phyloP scores from a whole-genome alignment of 1,140 invertebrate species.

The Drosophila paulistorum region DNA sequence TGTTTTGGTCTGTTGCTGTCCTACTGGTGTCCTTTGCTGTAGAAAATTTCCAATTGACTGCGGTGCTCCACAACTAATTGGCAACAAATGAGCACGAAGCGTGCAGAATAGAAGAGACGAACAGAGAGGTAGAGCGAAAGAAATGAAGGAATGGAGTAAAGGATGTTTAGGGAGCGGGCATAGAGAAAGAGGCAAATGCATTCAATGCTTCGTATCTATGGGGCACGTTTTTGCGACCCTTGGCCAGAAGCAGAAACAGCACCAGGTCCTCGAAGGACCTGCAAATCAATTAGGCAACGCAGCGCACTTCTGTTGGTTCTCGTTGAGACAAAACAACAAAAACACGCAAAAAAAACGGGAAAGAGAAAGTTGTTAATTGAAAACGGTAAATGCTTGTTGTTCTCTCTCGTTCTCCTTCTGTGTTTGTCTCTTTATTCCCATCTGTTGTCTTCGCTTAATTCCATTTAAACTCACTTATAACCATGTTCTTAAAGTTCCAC shows the following conservation, averaged over 20 bases:
- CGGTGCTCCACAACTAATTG: slow-evolving; percentile 79
- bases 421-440: neutral
- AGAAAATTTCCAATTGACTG: slow-evolving; percentile 78
- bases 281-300: slow-evolving; percentile 75
- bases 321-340: neutral
- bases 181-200: slow-evolving; percentile 32
- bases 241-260: neutral
- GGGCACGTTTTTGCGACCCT: slow-evolving; percentile 15
- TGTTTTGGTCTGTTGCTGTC: neutral
- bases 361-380: slow-evolving; percentile 74
- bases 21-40: slow-evolving; percentile 11
- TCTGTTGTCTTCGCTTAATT: slow-evolving; percentile 6
- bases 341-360: slow-evolving; percentile 10
- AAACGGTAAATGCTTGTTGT: slow-evolving; percentile 62
- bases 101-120: slow-evolving; percentile 24
- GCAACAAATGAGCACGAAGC: slow-evolving; percentile 76
- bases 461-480: slow-evolving; percentile 6
- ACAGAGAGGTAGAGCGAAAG: no score
- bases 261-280: slow-evolving; percentile 47
- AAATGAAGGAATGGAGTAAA: neutral
- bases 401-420: neutral
- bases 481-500: neutral
- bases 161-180: neutral
- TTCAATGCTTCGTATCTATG: slow-evolving; percentile 38
- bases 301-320: slow-evolving; percentile 28